phyloP scores from a whole-genome alignment of 30 jellyfish, hydroid and myxozoan species.

The Hydra vulgaris region DNA sequence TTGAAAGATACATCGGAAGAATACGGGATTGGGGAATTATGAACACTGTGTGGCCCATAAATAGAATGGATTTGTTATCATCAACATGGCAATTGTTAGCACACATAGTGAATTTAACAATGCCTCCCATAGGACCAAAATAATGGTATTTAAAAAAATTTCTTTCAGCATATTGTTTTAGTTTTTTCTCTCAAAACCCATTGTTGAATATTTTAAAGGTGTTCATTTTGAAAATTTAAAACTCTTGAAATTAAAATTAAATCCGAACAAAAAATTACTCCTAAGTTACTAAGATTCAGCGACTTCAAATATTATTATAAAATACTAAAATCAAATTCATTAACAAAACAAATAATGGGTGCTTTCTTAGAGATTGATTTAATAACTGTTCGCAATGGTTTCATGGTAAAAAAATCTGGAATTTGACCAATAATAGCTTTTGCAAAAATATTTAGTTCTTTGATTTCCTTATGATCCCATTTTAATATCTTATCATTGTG shows the following conservation, averaged over 20 bases:
- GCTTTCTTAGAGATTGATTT: slow-evolving; percentile 1
- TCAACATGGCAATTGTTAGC: slow-evolving; percentile 7
- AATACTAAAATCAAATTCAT: slow-evolving; percentile 2
- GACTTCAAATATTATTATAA: neutral
- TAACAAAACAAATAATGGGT: neutral
- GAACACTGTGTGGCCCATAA: slow-evolving; percentile 12
- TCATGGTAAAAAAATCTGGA: neutral
- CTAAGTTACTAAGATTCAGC: neutral
- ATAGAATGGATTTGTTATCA: slow-evolving; percentile 7
- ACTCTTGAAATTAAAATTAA: slow-evolving; percentile 1
- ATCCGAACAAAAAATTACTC: neutral
- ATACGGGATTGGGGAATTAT: slow-evolving; percentile 5
- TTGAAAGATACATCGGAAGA: neutral
- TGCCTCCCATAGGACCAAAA: neutral
- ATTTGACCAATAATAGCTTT: neutral
- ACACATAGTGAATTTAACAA: neutral
- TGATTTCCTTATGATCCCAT: neutral
- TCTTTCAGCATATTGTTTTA: no score
- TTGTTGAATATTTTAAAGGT: neutral
- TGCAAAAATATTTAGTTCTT: neutral
- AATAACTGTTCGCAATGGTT: neutral
- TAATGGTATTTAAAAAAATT: neutral
- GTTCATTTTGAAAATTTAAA: slow-evolving; percentile 1
- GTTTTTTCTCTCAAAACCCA: neutral
- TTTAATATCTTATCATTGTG: neutral